A percentile compares a stretch with the other conserved stretches of the same genome.
Conservation (phyloP, 2,797 vertebrate genomes). For the Gymnocypris eckloni region DNA sequence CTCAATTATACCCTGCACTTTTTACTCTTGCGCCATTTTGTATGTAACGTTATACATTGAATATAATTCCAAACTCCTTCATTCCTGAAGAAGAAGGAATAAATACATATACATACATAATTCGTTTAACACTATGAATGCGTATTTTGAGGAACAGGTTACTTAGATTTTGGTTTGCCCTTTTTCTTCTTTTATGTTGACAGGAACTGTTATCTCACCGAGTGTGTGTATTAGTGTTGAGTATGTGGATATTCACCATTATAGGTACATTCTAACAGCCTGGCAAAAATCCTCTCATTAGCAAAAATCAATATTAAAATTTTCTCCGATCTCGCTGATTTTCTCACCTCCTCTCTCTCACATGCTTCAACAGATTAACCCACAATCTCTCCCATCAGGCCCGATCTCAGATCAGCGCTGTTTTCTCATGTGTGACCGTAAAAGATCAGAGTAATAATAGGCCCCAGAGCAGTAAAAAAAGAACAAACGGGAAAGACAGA, state of each 20-base stretch:
- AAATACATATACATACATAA: not conserved
- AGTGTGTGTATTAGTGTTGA: not conserved
- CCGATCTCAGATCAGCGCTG: not conserved
- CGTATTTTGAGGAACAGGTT: not conserved
- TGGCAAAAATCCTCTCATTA: not conserved
- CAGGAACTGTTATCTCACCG: not conserved
- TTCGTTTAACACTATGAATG: not conserved
- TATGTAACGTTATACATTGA: no score
- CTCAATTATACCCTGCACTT: no score
- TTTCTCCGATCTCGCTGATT: no score
- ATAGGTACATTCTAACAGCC: not conserved
- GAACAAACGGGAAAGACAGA: not conserved
- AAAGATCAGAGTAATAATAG: constrained; percentile 23
- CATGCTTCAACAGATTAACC: not conserved
- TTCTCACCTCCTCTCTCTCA: no score
- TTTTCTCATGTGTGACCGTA: not conserved
- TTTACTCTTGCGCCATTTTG: not conserved
- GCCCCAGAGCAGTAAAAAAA: not conserved
- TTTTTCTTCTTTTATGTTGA: no score
- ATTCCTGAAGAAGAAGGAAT: not conserved
- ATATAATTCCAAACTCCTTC: not conserved
- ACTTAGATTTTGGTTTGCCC: no score
- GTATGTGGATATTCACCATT: not conserved
- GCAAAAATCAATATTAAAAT: constrained; percentile 30
- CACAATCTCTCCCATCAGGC: not conserved